phyloP scores from a whole-genome alignment of 2,888 invertebrate species.

The Notodonta dromedarius region DNA sequence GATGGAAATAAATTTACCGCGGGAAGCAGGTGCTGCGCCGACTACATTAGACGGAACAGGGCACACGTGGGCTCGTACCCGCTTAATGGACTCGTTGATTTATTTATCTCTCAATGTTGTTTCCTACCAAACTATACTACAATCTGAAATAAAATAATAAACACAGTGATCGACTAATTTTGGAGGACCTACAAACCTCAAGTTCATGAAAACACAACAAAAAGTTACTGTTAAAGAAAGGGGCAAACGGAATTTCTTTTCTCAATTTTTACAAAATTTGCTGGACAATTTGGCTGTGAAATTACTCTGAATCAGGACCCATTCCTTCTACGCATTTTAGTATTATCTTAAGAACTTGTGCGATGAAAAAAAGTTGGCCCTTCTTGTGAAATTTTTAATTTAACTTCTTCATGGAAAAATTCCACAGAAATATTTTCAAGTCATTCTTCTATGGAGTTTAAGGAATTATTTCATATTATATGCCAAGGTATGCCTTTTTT shows the following conservation, averaged over 20 bases:
- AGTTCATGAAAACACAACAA: background rate
- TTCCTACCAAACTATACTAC: background rate
- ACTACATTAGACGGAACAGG: slow-evolving; percentile 17
- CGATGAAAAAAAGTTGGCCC: slow-evolving; percentile 9
- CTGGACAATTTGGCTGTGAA: slow-evolving; percentile 9
- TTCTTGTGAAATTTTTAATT: slow-evolving; percentile 25
- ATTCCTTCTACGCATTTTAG: slow-evolving; percentile 7
- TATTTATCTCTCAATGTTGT: slow-evolving; percentile 26
- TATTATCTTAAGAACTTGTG: slow-evolving; percentile 10
- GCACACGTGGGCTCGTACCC: slow-evolving; percentile 18
- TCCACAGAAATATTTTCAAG: slow-evolving; percentile 13
- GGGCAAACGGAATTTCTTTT: background rate
- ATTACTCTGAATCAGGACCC: slow-evolving; percentile 6
- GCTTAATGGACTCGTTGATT: slow-evolving; percentile 25
- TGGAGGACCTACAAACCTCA: background rate
- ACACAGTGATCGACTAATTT: background rate
- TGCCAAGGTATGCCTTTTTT: slow-evolving; percentile 8
- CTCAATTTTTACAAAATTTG: slow-evolving; percentile 9
- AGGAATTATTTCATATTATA: slow-evolving; percentile 12
- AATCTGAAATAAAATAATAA: background rate
- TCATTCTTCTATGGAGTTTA: slow-evolving; percentile 9
- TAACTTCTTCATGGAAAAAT: slow-evolving; percentile 24
- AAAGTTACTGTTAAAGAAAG: slow-evolving; percentile 10
- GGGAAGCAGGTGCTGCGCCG: slow-evolving; percentile 40
- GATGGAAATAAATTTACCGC: slow-evolving; percentile 43